Percentiles rank a stretch among this genome's conserved stretches.
Evolutionary conservation across 2,113 vertebrate species (phyloP).

Genomic region (Eulemur macaco): DNA sequence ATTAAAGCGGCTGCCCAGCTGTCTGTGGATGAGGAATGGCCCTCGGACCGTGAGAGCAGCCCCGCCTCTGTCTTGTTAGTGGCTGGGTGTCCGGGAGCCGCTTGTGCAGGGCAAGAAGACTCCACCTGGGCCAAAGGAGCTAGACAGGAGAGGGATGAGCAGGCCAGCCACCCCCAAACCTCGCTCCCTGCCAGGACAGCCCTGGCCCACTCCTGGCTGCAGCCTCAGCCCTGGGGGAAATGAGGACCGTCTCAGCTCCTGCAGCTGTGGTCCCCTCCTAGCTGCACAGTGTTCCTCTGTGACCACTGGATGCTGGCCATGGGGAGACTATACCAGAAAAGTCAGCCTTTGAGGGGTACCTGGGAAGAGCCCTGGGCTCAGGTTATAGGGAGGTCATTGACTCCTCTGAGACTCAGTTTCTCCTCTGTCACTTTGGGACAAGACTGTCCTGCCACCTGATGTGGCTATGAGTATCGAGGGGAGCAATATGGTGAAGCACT

Average conservation of each 20-base stretch:
- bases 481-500: background rate
- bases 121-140: conserved; percentile 74
- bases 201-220: background rate
- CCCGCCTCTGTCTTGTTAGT: conserved; percentile 87
- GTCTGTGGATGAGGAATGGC: conserved; percentile 80
- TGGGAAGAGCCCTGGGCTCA: background rate
- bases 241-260: fast-evolving
- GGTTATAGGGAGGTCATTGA: background rate
- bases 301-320: background rate
- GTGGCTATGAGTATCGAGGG: background rate
- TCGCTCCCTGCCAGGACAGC: fast-evolving
- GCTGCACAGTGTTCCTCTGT: fast-evolving
- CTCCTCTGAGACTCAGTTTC: background rate
- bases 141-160: background rate
- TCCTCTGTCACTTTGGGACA: background rate
- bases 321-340: fast-evolving
- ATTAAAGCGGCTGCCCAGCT: conserved; percentile 72
- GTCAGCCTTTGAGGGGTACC: fast-evolving
- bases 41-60: conserved; percentile 79
- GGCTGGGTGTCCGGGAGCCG: conserved; percentile 80
- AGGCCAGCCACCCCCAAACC: no score
- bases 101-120: conserved; percentile 84
- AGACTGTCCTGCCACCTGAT: background rate
- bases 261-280: fast-evolving
- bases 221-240: no score